Evolutionary conservation across 2,888 invertebrate genomes (phyloP).

Genomic region (Leptura quadrifasciata): DNA sequence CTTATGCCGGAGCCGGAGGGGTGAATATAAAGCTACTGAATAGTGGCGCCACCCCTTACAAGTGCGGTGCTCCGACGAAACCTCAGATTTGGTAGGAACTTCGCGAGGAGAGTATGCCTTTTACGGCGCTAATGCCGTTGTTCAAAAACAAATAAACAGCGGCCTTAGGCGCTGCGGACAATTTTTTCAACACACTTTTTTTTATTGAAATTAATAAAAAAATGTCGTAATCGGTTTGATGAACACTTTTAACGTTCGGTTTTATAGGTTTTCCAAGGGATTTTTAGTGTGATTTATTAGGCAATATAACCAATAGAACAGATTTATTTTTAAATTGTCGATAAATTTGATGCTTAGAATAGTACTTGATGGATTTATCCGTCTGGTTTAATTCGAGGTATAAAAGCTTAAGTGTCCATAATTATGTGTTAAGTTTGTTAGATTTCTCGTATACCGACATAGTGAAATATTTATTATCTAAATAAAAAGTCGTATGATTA

Average conservation of each 20-base stretch:
- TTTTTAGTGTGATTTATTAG: constrained; percentile 23
- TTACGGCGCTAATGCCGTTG: constrained; percentile 12
- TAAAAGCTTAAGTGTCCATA: constrained; percentile 33
- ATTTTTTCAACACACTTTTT: constrained; percentile 43
- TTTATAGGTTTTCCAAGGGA: constrained; percentile 26
- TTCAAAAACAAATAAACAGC: constrained; percentile 14
- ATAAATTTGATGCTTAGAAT: constrained; percentile 23
- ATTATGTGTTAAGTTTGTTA: constrained; percentile 25
- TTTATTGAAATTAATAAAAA: constrained; percentile 51
- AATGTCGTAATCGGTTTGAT: not conserved
- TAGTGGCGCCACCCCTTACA: constrained; percentile 48
- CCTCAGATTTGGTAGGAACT: constrained; percentile 39
- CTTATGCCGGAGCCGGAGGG: constrained; percentile 1
- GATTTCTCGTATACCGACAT: not conserved
- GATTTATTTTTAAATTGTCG: constrained; percentile 35
- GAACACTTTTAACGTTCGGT: constrained; percentile 19
- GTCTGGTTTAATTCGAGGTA: constrained; percentile 21
- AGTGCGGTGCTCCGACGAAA: constrained; percentile 46
- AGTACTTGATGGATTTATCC: constrained; percentile 32
- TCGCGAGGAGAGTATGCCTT: constrained; percentile 11
- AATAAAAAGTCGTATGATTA: constrained; percentile 31
- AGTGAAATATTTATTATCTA: constrained; percentile 23
- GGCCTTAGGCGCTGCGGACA: not conserved
- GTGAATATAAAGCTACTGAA: constrained; percentile 34
- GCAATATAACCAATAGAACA: constrained; percentile 26